Percentiles rank a stretch among this genome's conserved stretches.
phyloP scores from a whole-genome alignment of 2,797 vertebrate species.

The Enteromius mattozi region DNA sequence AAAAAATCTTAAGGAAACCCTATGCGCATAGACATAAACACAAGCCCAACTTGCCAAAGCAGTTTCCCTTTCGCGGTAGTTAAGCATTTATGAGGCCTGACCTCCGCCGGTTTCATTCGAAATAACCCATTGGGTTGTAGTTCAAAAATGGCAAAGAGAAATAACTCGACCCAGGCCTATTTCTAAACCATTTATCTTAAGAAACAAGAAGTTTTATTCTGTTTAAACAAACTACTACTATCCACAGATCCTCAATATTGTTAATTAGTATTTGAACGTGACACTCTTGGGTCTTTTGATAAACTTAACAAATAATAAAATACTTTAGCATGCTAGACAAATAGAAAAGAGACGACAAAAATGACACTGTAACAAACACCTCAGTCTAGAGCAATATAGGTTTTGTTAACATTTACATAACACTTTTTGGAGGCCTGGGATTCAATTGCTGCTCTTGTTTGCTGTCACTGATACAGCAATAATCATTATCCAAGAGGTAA shows the following conservation, averaged over 20 bases:
- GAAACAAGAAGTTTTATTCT: conserved; percentile 1
- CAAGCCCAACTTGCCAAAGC: conserved; percentile 56
- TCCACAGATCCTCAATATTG: not conserved
- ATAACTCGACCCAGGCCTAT: conserved; percentile 16
- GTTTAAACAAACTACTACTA: conserved; percentile 19
- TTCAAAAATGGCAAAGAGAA: conserved; percentile 40
- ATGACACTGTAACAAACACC: not conserved
- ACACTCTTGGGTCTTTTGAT: not conserved
- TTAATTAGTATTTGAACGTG: not conserved
- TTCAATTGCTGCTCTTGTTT: conserved; percentile 38
- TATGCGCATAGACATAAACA: conserved; percentile 61
- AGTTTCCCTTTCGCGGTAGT: conserved; percentile 61
- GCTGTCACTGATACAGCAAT: conserved; percentile 42
- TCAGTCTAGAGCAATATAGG: not conserved
- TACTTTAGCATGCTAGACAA: not conserved
- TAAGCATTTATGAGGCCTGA: conserved; percentile 63
- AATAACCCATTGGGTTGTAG: conserved; percentile 46
- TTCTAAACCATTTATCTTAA: conserved; percentile 31
- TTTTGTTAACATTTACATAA: conserved; percentile 17
- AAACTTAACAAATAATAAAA: not conserved
- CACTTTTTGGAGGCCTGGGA: not conserved
- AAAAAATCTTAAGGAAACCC: conserved; percentile 64
- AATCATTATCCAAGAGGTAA: conserved; percentile 36
- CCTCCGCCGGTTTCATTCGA: conserved; percentile 54
- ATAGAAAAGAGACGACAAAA: not conserved